phyloP scores from a whole-genome alignment of 2,888 invertebrate species.

The Drosophila leonis region DNA sequence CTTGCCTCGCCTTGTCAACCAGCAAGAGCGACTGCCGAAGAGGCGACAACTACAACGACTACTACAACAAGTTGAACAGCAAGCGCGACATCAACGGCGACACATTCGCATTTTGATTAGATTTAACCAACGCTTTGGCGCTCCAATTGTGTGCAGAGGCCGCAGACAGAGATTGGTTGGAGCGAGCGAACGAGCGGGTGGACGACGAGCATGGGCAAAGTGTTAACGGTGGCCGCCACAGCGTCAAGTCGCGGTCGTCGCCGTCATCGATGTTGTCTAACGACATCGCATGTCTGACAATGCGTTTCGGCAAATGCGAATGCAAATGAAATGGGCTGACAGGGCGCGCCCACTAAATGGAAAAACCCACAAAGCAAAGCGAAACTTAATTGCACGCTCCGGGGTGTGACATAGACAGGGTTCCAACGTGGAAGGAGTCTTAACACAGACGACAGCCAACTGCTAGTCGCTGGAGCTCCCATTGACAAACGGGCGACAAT shows the following conservation, averaged over 20 bases:
- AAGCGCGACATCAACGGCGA: slow-evolving; percentile 53
- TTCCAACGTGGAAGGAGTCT: background rate
- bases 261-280: slow-evolving; percentile 59
- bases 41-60: slow-evolving; percentile 55
- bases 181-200: slow-evolving; percentile 1
- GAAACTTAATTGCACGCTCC: slow-evolving; percentile 74
- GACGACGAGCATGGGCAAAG: slow-evolving; percentile 13
- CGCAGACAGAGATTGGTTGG: slow-evolving; percentile 4
- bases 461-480: slow-evolving; percentile 23
- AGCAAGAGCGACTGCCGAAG: slow-evolving; percentile 35
- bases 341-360: slow-evolving; percentile 68
- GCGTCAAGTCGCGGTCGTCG: slow-evolving; percentile 42
- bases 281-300: slow-evolving; percentile 68
- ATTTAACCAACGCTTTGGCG: slow-evolving; percentile 71
- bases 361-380: slow-evolving; percentile 73
- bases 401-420: slow-evolving; percentile 35
- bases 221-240: slow-evolving; percentile 43
- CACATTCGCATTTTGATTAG: slow-evolving; percentile 78
- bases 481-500: slow-evolving; percentile 73
- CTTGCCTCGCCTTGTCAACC: background rate
- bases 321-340: slow-evolving; percentile 43
- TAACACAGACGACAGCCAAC: slow-evolving; percentile 11
- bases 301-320: slow-evolving; percentile 74
- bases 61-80: slow-evolving; percentile 58
- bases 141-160: slow-evolving; percentile 66